These are phyloP conservation scores for Hirtodrosophila alboralis DNA, from an alignment of 2,888 invertebrate genomes.

Conservation along the genomic window DNA sequence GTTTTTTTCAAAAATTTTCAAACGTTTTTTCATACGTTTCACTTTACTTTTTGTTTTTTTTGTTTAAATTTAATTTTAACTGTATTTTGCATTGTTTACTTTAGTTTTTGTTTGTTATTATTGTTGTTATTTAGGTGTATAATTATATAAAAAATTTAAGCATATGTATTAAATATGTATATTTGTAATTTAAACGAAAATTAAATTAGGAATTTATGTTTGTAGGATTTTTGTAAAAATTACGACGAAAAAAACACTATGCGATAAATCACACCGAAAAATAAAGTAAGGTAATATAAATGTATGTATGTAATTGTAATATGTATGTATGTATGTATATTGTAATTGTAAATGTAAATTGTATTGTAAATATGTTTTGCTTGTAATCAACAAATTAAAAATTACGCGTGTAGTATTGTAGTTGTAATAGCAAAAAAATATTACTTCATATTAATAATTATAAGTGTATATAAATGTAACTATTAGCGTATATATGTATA, in stretches of 20 bases:
- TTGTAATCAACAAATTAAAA: conserved; percentile 73
- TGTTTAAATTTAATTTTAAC: conserved; percentile 56
- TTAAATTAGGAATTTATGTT: conserved; percentile 75
- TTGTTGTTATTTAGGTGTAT: conserved; percentile 59
- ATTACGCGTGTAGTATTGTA: conserved; percentile 59
- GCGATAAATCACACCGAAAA: conserved; percentile 79
- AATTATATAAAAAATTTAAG: conserved; percentile 68
- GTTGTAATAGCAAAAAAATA: conserved; percentile 51
- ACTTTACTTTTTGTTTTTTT: conserved; percentile 53
- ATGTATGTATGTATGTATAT: conserved; percentile 43
- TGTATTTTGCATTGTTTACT: conserved; percentile 66
- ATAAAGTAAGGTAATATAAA: conserved; percentile 70
- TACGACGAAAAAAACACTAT: conserved; percentile 69
- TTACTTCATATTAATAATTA: conserved; percentile 47
- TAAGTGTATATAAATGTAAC: conserved; percentile 56
- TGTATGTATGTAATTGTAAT: conserved; percentile 37
- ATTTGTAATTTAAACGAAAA: conserved; percentile 73
- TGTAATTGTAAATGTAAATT: conserved; percentile 46
- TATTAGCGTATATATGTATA: conserved; percentile 60
- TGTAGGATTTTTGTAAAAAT: conserved; percentile 71
- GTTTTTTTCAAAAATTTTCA: conserved; percentile 42
- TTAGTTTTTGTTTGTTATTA: conserved; percentile 60
- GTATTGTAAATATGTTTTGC: conserved; percentile 29
- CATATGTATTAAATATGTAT: conserved; percentile 53
- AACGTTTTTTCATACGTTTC: conserved; percentile 56